Base-by-base conservation (phyloP, 2,888 invertebrate genomes). In the Sinodicranocentrus sp. region DNA sequence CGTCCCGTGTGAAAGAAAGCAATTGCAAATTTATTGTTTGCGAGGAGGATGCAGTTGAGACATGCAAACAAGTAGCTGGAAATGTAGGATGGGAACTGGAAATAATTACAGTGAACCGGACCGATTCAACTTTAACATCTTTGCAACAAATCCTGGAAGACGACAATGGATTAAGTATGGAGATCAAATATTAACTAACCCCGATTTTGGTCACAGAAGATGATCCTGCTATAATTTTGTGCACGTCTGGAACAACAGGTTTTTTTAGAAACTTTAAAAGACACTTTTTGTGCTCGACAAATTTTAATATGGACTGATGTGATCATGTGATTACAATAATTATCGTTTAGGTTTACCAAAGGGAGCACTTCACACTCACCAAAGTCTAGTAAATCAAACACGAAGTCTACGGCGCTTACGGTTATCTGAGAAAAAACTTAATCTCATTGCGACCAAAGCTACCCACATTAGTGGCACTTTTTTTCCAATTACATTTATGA, bases 221-320 rank as follows among this genome's bases (percentile, higher is more conserved):
- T 19, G 87, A 88, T 39, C 61, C 84, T 0, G 85, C 87, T 0
- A 13, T 88, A 0, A 85, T 88, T 44, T 71, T 88, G 1, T 87
- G 87, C 28, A 88, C 88, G 0, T 83, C 83, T 25, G 88, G 88
- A 15, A 87, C 87, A 0, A 88, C 88, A n/a, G 88, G 86, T 33
- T 70, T 52, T 3, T 48, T n/a, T n/a, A 71, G 75, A 71, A 82
- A 84, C 17, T 54, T 57, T 8, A 52, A 13, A n/a, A n/a, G 52
- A 13, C n/a, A 5, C n/a, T n/a, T n/a, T n/a, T n/a, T n/a, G n/a
- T n/a, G n/a, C n/a, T n/a, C n/a, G 23, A 19, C 52, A 6, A 21
- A 19, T 70, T 2, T 26, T 48, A 48, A 48, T n/a, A 48, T 13
- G 5, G 5, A 48, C 48, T 10, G n/a, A 33, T 33, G 33, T 10